phyloP scores from a whole-genome alignment of 2,113 vertebrate genomes.

The Sitta europaea region DNA sequence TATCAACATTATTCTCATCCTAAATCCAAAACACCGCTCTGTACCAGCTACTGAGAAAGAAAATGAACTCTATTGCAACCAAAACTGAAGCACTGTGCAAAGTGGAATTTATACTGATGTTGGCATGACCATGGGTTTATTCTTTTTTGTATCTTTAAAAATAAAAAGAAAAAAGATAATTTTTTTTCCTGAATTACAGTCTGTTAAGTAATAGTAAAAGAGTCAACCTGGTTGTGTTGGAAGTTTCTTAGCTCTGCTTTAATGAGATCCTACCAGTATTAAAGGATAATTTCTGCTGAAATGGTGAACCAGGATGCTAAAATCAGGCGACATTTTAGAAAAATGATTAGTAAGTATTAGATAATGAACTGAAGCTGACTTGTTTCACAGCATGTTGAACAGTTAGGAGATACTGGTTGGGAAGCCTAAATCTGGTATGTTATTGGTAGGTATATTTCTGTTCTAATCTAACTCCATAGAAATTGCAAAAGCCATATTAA shows the following conservation, averaged over 20 bases:
- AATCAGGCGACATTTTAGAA: background rate
- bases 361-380: background rate
- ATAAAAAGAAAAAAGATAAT: background rate
- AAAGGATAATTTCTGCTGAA: background rate
- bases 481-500: constrained; percentile 55
- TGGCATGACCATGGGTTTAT: background rate
- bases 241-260: background rate
- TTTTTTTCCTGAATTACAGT: background rate
- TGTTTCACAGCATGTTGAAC: background rate
- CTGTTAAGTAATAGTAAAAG: background rate
- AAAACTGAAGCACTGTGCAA: background rate
- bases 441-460: constrained; percentile 63
- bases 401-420: background rate
- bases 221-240: background rate
- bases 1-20: background rate
- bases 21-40: background rate
- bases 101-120: background rate
- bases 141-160: background rate
- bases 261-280: background rate
- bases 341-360: background rate
- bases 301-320: background rate
- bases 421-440: constrained; percentile 31
- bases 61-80: background rate
- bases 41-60: background rate
- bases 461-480: constrained; percentile 65